A percentile compares a stretch with the other conserved stretches of the same genome.
These are phyloP conservation scores for Dynastes tityus DNA, from an alignment of 2,888 invertebrate species.

Conservation along the genomic window DNA sequence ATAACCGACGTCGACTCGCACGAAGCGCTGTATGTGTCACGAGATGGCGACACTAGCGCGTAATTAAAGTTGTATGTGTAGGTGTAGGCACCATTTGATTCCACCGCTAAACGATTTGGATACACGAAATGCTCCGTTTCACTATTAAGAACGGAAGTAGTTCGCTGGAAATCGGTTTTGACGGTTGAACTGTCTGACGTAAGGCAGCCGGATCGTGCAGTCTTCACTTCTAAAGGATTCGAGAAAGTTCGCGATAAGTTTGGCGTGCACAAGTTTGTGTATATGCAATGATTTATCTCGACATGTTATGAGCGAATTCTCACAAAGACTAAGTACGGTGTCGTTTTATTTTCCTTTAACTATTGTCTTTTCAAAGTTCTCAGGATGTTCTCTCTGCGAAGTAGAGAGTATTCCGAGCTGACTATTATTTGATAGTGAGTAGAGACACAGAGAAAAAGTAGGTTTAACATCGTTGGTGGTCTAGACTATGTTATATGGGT, in stretches of 20 bases:
- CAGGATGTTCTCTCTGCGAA: not conserved
- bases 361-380: slow-evolving; percentile 23
- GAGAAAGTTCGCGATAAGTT: slow-evolving; percentile 34
- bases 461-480: too few species aligned
- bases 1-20: slow-evolving; percentile 31
- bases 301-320: slow-evolving; percentile 26
- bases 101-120: slow-evolving; percentile 24
- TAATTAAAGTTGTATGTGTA: slow-evolving; percentile 35
- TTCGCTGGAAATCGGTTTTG: slow-evolving; percentile 28
- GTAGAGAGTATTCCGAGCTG: not conserved
- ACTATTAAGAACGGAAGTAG: slow-evolving; percentile 33
- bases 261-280: slow-evolving; percentile 19
- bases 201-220: slow-evolving; percentile 16
- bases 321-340: not conserved
- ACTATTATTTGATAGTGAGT: not conserved
- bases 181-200: slow-evolving; percentile 23
- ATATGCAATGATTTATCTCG: slow-evolving; percentile 40
- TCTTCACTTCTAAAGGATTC: slow-evolving; percentile 13
- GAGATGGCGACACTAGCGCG: slow-evolving; percentile 29
- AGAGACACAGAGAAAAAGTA: not conserved
- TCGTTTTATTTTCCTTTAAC: slow-evolving; percentile 25
- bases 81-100: slow-evolving; percentile 28
- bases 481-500: too few species aligned
- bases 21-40: slow-evolving; percentile 18
- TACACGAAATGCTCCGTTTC: slow-evolving; percentile 34